Percentiles rank a stretch among this genome's conserved stretches.
phyloP scores from a whole-genome alignment of 2,888 invertebrate genomes.

The Drosophila colorata region DNA sequence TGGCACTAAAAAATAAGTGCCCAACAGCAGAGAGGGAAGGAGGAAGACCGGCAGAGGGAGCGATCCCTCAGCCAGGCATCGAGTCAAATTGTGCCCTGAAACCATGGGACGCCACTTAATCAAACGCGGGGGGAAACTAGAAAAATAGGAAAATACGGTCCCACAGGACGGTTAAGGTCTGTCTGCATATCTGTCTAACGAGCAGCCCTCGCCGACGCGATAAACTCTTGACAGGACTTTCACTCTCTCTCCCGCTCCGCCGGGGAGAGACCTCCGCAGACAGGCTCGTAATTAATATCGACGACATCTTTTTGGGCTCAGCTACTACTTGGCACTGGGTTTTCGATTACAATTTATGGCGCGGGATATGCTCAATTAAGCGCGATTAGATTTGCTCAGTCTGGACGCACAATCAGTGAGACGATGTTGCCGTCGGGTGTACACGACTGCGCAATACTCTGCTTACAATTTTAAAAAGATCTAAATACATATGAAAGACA shows the following conservation, averaged over 20 bases:
- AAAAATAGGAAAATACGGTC: slow-evolving; percentile 6
- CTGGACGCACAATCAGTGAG: too few relatives aligned
- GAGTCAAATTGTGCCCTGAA: slow-evolving; percentile 27
- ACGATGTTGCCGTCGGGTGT: not conserved
- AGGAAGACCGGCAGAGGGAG: not conserved
- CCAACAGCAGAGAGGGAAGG: slow-evolving; percentile 15
- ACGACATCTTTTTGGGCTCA: slow-evolving; percentile 18
- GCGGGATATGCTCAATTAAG: slow-evolving; percentile 55
- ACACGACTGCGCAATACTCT: not conserved
- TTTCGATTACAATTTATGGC: slow-evolving; percentile 53
- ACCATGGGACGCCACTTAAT: slow-evolving; percentile 67
- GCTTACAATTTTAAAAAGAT: too few relatives aligned
- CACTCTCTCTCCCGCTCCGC: slow-evolving; percentile 3
- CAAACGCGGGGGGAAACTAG: slow-evolving; percentile 28
- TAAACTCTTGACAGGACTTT: slow-evolving; percentile 39
- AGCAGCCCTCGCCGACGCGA: slow-evolving; percentile 7
- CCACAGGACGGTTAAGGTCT: slow-evolving; percentile 38
- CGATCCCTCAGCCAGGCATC: not conserved
- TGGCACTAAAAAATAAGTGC: slow-evolving; percentile 63
- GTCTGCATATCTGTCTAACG: slow-evolving; percentile 10
- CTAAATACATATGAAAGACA: too few relatives aligned
- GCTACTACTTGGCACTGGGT: slow-evolving; percentile 32
- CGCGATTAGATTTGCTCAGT: slow-evolving; percentile 63
- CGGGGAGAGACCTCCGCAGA: slow-evolving; percentile 26
- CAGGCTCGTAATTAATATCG: slow-evolving; percentile 48